These are phyloP conservation scores for Podarcis muralis DNA, from an alignment of 2,113 vertebrate genomes.

Conservation along the genomic window DNA sequence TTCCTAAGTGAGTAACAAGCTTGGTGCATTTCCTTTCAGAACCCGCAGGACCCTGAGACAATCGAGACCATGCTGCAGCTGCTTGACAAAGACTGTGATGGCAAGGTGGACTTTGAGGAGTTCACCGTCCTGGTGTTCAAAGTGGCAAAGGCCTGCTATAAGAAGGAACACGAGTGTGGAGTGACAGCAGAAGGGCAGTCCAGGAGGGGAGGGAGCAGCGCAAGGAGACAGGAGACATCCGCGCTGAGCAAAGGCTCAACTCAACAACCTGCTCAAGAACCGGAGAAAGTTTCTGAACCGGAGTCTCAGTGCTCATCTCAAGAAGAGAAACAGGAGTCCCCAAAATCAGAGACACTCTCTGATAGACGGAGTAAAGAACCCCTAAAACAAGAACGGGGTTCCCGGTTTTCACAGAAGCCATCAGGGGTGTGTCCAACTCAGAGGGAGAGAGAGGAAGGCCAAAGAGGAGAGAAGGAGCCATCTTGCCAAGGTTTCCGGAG, in stretches of 20 bases:
- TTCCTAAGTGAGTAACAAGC: rapidly evolving
- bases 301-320: background rate
- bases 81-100: slow-evolving; percentile 57
- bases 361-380: rapidly evolving
- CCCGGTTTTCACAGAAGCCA: background rate
- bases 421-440: background rate
- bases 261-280: background rate
- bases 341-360: rapidly evolving
- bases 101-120: slow-evolving; percentile 65
- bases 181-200: background rate
- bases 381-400: rapidly evolving
- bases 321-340: background rate
- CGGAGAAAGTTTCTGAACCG: background rate
- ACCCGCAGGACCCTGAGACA: slow-evolving; percentile 57
- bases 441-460: background rate
- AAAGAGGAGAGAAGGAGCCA: background rate
- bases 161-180: slow-evolving; percentile 37
- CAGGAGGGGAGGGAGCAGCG: background rate
- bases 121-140: slow-evolving; percentile 68
- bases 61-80: slow-evolving; percentile 58
- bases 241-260: background rate
- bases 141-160: slow-evolving; percentile 67
- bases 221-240: background rate
- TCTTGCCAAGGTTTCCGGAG: background rate
- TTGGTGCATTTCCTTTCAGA: slow-evolving; percentile 48